Evolutionary conservation across 2,113 vertebrate genomes (phyloP), one percentile per base, ranked within the genome.

Genomic region (Pungitius pungitius): DNA sequence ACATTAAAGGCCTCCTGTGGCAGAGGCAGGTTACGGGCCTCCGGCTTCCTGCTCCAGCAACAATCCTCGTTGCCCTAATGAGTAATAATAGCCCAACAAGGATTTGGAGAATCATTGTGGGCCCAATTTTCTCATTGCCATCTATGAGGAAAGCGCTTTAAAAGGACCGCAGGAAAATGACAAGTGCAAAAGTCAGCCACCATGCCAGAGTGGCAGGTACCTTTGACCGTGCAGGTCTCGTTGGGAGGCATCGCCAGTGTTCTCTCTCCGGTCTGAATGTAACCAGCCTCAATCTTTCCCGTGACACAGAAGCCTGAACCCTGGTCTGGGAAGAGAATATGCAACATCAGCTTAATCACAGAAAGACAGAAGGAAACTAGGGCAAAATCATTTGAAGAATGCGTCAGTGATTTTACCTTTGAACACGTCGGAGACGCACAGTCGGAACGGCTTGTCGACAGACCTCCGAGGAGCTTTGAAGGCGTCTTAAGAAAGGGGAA

Each of bases 261-360:
- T 82, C 95, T 92, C 17, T 99, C 97, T 84, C 98, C 97, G 70
- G 92, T 94, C 77, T 99, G 97, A 85, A 99, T 90, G 64, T 94
- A 99, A 57, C 98, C 98, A 62, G 98, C 96, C 92, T 99, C 97
- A 51, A 99, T 97, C 93, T 98, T 99, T 69, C 98, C 98, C 57
- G 96, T 97, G 52, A 99, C 95, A 85, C 96, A 98, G 94, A 99
- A 99, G 79, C 98, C 98, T 69, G 98, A 97, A 49, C 98, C 98
- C 93, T 97, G 97, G 89, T 99, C 98, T 99, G 91, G 6, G 87
- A 92, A 89, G 56, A 81, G 52, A 84, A 59, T 73, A 69, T 13
- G 24, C 47, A 65, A 62, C n/a, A 11, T 69, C 37, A 65, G 37
- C 60, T 67, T 67, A 12, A 27, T 59, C 42, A 18, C 7, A 33